phyloP scores from a whole-genome alignment of 2,888 invertebrate genomes.

The Meta bourneti region DNA sequence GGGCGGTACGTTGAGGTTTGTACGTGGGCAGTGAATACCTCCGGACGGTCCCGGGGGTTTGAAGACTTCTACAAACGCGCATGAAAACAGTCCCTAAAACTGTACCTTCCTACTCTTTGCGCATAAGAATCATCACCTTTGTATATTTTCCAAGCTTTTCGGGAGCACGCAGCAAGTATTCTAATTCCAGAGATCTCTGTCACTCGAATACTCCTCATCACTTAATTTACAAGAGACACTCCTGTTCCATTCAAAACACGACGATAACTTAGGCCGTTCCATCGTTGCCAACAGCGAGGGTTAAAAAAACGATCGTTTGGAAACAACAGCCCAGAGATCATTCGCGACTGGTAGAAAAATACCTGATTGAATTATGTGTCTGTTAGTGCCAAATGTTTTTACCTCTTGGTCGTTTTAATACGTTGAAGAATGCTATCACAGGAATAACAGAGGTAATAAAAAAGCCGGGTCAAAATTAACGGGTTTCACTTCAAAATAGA shows the following conservation, averaged over 20 bases:
- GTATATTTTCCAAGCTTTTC: background rate
- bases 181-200: background rate
- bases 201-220: background rate
- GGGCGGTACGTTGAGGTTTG: too few species aligned
- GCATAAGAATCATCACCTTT: background rate
- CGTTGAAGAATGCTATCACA: background rate
- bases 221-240: background rate
- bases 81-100: too few species aligned
- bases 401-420: background rate
- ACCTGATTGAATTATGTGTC: background rate
- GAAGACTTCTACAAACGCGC: too few species aligned
- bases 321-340: background rate
- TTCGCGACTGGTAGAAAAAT: background rate
- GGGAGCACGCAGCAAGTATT: background rate
- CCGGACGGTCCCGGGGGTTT: too few species aligned
- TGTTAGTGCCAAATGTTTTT: background rate
- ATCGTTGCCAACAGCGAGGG: background rate
- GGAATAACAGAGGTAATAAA: too few species aligned
- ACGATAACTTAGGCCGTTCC: background rate
- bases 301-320: background rate
- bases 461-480: too few species aligned
- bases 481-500: too few species aligned
- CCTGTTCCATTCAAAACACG: background rate
- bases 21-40: too few species aligned
- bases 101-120: background rate